A percentile compares a stretch with the other conserved stretches of the same genome.
These are phyloP conservation scores for Diuraphis noxia DNA, from an alignment of 1,140 invertebrate species.

Conservation along the genomic window DNA sequence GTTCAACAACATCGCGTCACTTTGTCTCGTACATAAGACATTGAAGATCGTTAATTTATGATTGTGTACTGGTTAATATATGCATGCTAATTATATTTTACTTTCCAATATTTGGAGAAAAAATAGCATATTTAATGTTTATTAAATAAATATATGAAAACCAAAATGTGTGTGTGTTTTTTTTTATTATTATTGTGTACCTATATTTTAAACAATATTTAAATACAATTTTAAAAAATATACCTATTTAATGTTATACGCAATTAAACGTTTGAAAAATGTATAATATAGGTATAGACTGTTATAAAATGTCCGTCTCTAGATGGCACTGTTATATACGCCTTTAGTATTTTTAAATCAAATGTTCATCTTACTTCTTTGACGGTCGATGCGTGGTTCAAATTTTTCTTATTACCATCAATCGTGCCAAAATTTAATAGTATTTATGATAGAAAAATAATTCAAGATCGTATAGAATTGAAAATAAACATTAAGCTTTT, in stretches of 20 bases:
- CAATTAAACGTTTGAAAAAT: not conserved
- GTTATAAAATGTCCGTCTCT: not conserved
- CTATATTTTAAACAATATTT: not conserved
- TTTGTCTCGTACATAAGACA: slow-evolving; percentile 34
- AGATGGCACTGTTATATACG: not conserved
- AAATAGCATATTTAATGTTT: slow-evolving; percentile 49
- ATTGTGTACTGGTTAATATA: slow-evolving; percentile 37
- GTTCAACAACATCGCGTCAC: slow-evolving; percentile 16
- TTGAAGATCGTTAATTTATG: slow-evolving; percentile 21
- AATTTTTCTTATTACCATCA: too few species aligned
- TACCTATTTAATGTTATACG: not conserved
- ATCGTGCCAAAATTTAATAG: too few species aligned
- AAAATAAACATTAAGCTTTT: not conserved
- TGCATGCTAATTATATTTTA: slow-evolving; percentile 52
- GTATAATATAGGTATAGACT: not conserved
- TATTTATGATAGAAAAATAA: not conserved
- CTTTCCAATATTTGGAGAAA: slow-evolving; percentile 16
- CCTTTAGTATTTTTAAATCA: not conserved
- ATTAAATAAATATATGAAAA: slow-evolving; percentile 52
- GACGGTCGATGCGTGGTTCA: too few species aligned
- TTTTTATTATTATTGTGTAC: not conserved
- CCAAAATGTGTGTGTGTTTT: not conserved
- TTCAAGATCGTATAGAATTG: not conserved
- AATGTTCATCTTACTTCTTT: too few species aligned
- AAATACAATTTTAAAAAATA: too few species aligned